phyloP scores from a whole-genome alignment of 1,140 invertebrate genomes.

The Drosophila pseudoobscura region DNA sequence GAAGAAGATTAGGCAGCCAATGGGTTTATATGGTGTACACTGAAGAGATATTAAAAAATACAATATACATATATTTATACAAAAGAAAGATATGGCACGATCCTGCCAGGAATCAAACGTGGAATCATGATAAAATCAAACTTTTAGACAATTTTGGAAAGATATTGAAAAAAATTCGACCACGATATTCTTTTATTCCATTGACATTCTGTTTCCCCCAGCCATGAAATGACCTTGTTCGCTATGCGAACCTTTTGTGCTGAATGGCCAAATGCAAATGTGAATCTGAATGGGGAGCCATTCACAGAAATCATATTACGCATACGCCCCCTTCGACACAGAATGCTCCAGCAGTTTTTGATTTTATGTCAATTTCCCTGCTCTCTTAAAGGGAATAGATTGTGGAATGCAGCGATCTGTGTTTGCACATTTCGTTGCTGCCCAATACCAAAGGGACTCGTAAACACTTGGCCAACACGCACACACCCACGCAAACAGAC shows the following conservation, averaged over 20 bases:
- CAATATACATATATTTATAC: no score
- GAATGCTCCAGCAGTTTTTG: constrained; percentile 61
- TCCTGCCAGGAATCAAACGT: no score
- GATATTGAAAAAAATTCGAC: no score
- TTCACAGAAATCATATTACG: constrained; percentile 71
- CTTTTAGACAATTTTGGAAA: no score
- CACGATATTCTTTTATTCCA: no score
- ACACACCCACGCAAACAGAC: constrained; percentile 7
- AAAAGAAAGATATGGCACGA: no score
- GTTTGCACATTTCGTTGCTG: constrained; percentile 73
- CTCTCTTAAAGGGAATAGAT: constrained; percentile 11
- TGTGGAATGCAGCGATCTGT: constrained; percentile 59
- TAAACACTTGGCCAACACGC: constrained; percentile 66
- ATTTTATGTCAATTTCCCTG: constrained; percentile 55
- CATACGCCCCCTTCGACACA: constrained; percentile 41
- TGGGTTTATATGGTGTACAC: no score
- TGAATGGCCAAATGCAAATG: constrained; percentile 47
- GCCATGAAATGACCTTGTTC: constrained; percentile 37
- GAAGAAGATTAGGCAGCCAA: no score
- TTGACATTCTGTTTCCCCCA: neutral
- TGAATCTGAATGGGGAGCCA: constrained; percentile 48
- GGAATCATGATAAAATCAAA: no score
- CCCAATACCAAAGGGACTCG: constrained; percentile 69
- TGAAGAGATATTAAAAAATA: no score
- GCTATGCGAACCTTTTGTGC: constrained; percentile 42